Conservation (phyloP, 2,888 invertebrate species). For the Philereme vetulata region DNA sequence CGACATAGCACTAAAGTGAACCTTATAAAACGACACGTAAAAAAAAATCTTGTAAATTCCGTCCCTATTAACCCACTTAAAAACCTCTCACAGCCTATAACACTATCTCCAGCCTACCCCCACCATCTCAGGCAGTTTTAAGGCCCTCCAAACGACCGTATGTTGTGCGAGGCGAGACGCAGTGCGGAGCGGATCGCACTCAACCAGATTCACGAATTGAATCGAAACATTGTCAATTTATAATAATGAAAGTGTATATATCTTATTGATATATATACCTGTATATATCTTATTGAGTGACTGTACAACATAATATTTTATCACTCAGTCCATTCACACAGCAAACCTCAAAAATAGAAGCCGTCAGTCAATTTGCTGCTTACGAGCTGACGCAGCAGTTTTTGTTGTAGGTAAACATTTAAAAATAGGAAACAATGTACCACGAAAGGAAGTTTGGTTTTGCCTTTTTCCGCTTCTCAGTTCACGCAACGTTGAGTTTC, state of each 20-base stretch:
- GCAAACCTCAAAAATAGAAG: background rate
- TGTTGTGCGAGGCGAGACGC: too few species aligned
- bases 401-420: background rate
- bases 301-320: too few species aligned
- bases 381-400: constrained; percentile 12
- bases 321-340: too few species aligned
- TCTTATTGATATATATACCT: too few species aligned
- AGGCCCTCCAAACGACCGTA: constrained; percentile 51
- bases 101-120: constrained; percentile 25
- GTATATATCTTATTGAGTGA: too few species aligned
- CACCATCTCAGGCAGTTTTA: constrained; percentile 47
- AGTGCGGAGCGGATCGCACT: too few species aligned
- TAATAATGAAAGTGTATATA: too few species aligned
- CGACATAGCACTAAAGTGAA: too few species aligned
- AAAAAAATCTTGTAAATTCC: too few species aligned
- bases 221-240: too few species aligned
- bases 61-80: background rate
- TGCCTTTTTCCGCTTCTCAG: constrained; percentile 56
- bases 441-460: constrained; percentile 55
- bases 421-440: constrained; percentile 47
- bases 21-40: too few species aligned
- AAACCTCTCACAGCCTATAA: constrained; percentile 21
- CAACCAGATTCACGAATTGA: too few species aligned
- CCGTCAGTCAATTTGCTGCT: constrained; percentile 6
- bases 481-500: constrained; percentile 59